These are phyloP conservation scores for Hedya salicella DNA, from an alignment of 2,888 invertebrate genomes.

Conservation along the genomic window DNA sequence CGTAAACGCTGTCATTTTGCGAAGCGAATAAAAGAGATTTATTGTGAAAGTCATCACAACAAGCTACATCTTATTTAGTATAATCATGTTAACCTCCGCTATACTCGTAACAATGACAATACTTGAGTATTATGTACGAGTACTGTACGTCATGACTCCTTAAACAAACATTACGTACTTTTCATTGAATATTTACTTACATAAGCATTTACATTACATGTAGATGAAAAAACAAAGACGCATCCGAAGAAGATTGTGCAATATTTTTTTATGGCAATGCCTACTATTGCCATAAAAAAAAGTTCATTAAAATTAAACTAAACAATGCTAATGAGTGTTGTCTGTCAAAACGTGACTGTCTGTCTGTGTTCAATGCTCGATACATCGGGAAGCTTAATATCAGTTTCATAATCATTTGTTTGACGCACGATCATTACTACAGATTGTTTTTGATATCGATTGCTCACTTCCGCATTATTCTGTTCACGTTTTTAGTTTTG, in stretches of 20 bases:
- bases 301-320: constrained; percentile 70
- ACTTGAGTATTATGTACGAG: neutral
- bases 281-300: too few relatives aligned
- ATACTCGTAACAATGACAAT: constrained; percentile 1
- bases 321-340: constrained; percentile 76
- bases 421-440: constrained; percentile 70
- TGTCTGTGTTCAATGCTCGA: constrained; percentile 49
- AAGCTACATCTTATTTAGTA: constrained; percentile 55
- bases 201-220: neutral
- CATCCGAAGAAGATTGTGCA: constrained; percentile 31
- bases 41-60: constrained; percentile 64
- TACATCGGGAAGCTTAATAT: constrained; percentile 56
- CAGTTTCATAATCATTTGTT: constrained; percentile 78
- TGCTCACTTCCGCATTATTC: constrained; percentile 76
- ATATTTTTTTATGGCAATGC: constrained; percentile 42
- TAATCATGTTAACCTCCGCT: constrained; percentile 21
- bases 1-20: constrained; percentile 67
- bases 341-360: constrained; percentile 55
- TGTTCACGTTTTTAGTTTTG: constrained; percentile 57
- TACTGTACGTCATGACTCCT: too few relatives aligned
- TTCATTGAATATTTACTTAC: neutral
- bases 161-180: too few relatives aligned
- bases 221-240: constrained; percentile 15
- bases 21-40: constrained; percentile 72
- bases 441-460: constrained; percentile 78